These are phyloP conservation scores for Pheosia gnoma DNA, from an alignment of 2,888 invertebrate species.

Conservation along the genomic window DNA sequence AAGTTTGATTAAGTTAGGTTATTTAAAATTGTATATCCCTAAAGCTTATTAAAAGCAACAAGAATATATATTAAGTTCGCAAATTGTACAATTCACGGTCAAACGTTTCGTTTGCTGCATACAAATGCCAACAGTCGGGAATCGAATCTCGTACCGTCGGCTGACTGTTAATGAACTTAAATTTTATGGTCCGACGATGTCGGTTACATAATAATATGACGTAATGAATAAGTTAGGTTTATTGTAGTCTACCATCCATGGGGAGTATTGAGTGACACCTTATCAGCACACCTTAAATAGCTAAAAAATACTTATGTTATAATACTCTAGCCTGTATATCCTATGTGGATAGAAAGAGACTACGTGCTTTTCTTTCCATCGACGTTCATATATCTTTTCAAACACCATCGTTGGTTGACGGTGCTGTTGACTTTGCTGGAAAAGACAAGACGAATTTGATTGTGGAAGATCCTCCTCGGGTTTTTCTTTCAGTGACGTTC, in stretches of 20 bases:
- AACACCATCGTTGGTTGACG: too few relatives aligned
- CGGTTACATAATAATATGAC: conserved; percentile 58
- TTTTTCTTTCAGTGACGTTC: too few relatives aligned
- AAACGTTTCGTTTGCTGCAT: conserved; percentile 43
- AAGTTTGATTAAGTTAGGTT: too few relatives aligned
- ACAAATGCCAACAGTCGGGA: conserved; percentile 52
- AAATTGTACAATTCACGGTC: conserved; percentile 57
- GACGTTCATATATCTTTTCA: too few relatives aligned
- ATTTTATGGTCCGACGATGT: conserved; percentile 50
- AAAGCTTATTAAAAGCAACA: neutral
- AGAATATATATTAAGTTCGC: conserved; percentile 38
- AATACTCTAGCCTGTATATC: too few relatives aligned
- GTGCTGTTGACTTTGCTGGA: too few relatives aligned
- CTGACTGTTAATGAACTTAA: conserved; percentile 64
- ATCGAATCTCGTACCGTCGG: conserved; percentile 49
- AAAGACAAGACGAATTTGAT: too few relatives aligned
- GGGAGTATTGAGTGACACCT: conserved; percentile 5
- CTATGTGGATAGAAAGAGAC: too few relatives aligned
- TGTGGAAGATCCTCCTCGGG: too few relatives aligned
- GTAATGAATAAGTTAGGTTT: conserved; percentile 36
- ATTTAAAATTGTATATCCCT: neutral
- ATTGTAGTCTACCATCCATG: conserved; percentile 5
- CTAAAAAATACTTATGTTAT: too few relatives aligned
- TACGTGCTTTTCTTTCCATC: too few relatives aligned
- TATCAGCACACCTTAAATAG: neutral